Evolutionary conservation across 2,888 invertebrate species (phyloP), one percentile per base, ranked within the genome.

Genomic region (Oasisia sp.): DNA sequence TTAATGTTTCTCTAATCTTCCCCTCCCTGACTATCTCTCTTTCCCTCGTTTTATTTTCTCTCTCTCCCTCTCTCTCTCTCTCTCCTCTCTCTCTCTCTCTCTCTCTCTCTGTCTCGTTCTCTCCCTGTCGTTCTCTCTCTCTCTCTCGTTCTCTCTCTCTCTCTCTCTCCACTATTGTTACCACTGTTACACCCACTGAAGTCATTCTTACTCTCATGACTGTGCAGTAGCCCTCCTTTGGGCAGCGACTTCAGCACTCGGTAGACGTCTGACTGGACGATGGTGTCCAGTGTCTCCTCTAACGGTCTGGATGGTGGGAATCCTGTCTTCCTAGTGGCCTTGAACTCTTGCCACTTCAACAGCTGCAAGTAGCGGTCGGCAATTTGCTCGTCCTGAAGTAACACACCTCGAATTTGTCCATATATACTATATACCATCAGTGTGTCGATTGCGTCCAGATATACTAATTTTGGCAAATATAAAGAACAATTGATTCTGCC

Each of bases 221-320:
- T 92, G 91, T 94, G 94, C 92, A 94, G 93, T 89, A 92, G 93
- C 74, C 94, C 94, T 27, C 94, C 94, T 90, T 94, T 94, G 89
- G 94, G 94, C 32, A 94, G 45, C 45, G 92, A 92, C 74, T 91
- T 74, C 32, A 94, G 92, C 5, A 92, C 93, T 74, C 91, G 56
- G 90, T 93, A 94, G 44, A 94, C 92, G 32, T 94, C 93, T 2
- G 93, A 92, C 9, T 32, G n/a, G 89, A 91, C n/a, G 27, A 94
- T 93, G 19, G 91, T 32, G 4, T 89, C 93, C 45, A 94, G 92
- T 44, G 91, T 91, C 45, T 93, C 93, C 56, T 94, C 93, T 19
- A 94, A 92, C 8, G 94, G 94, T 45, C 92, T 50, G 14, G 92
- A 91, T 4, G 94, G 94, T 7, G 93, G 93, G 91, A 94, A 94